Evolutionary conservation across 1,140 invertebrate species (phyloP).

Genomic region (Pachyrhynchus sulphureomaculatus): DNA sequence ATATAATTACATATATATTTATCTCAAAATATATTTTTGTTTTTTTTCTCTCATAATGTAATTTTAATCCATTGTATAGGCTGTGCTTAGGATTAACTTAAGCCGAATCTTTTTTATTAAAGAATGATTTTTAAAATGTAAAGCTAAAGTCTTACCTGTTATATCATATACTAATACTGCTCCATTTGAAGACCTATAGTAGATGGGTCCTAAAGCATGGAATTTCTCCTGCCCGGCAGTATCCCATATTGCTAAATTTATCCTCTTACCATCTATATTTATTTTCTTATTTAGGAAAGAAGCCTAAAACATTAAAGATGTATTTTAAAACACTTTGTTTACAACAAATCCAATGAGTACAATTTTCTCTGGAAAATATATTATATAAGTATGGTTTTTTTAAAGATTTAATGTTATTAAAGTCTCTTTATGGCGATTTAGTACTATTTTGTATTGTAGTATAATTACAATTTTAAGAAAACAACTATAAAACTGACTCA

Average conservation of each 20-base stretch:
- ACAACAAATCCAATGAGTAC: not conserved
- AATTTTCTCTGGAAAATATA: too few species aligned
- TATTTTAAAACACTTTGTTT: constrained; percentile 17
- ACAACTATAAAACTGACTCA: too few species aligned
- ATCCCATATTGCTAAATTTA: constrained; percentile 97
- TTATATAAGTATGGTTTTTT: too few species aligned
- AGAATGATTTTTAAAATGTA: not conserved
- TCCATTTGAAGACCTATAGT: constrained; percentile 96
- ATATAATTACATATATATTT: too few species aligned
- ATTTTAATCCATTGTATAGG: too few species aligned
- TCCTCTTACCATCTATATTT: constrained; percentile 85
- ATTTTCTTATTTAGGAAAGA: constrained; percentile 96
- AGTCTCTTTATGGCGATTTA: too few species aligned
- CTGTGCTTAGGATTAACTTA: not conserved
- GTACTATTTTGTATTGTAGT: too few species aligned
- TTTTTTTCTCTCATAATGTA: too few species aligned
- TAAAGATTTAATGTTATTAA: too few species aligned
- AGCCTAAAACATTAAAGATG: constrained; percentile 66
- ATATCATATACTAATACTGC: constrained; percentile 99
- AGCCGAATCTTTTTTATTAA: too few species aligned
- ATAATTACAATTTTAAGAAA: too few species aligned
- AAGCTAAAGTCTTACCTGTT: constrained; percentile 56
- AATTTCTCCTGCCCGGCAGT: constrained; percentile 96
- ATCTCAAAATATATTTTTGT: too few species aligned
- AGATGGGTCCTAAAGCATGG: constrained; percentile 95